A percentile compares a stretch with the other conserved stretches of the same genome.
Evolutionary conservation across 1,140 invertebrate species (phyloP).

Genomic region (Nebria ingens): DNA sequence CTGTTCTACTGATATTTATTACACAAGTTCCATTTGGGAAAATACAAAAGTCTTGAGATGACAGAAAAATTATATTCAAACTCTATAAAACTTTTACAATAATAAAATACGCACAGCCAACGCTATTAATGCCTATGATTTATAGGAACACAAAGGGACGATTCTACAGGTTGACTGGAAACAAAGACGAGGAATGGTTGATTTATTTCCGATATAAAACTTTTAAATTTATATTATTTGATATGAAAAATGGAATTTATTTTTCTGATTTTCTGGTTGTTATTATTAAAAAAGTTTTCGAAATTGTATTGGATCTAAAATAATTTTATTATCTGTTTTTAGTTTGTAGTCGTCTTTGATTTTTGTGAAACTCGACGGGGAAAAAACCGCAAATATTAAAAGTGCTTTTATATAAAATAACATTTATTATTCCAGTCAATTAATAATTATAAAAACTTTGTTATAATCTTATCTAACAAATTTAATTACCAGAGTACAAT

Average conservation of each 20-base stretch:
- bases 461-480: not conserved
- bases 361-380: no score
- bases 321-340: no score
- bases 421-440: no score
- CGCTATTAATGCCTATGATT: not conserved
- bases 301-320: no score
- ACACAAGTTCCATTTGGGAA: constrained; percentile 2
- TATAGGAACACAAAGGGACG: not conserved
- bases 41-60: not conserved
- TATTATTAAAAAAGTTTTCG: no score
- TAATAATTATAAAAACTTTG: no score
- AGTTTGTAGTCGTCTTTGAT: no score
- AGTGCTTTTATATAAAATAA: no score
- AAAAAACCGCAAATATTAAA: no score
- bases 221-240: constrained; percentile 1
- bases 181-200: not conserved
- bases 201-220: constrained; percentile 5
- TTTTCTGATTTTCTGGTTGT: no score
- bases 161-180: not conserved
- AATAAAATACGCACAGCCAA: not conserved
- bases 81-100: constrained; percentile 8
- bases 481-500: not conserved
- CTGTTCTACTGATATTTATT: not conserved
- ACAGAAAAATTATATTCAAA: constrained; percentile 10
- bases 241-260: no score